phyloP scores from a whole-genome alignment of 2,113 vertebrate species.

The Sisor rabdophorus region DNA sequence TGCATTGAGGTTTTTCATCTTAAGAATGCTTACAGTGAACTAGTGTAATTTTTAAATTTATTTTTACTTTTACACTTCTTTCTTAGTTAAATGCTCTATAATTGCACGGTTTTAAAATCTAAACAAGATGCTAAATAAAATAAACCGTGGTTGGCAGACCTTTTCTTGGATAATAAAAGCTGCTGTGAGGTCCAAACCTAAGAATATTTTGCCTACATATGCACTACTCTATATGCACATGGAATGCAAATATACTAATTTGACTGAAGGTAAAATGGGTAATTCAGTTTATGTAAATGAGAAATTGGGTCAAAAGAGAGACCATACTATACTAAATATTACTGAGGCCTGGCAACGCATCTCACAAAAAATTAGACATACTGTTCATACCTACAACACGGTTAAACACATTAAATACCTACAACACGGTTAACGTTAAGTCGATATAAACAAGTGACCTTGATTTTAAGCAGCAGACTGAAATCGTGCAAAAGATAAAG shows the following conservation, averaged over 20 bases:
- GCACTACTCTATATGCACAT: neutral
- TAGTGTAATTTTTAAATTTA: too few species aligned
- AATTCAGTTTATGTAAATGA: neutral
- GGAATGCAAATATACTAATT: neutral
- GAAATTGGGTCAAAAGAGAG: too few species aligned
- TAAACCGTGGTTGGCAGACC: too few species aligned
- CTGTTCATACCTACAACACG: neutral
- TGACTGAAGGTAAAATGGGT: neutral
- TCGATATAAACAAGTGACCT: neutral
- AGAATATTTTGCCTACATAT: neutral
- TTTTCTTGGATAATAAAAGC: too few species aligned
- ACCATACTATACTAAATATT: neutral
- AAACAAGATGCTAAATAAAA: too few species aligned
- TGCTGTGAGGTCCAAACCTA: too few species aligned
- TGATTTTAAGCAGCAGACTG: neutral
- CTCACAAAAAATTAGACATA: neutral
- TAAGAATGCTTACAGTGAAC: too few species aligned
- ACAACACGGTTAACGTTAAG: neutral
- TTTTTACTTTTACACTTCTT: too few species aligned
- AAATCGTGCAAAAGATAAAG: neutral
- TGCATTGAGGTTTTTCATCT: too few species aligned
- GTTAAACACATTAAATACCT: neutral
- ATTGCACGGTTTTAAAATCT: too few species aligned
- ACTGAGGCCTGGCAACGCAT: neutral
- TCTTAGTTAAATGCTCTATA: too few species aligned